Evolutionary conservation across 2,113 vertebrate species (phyloP).

Genomic region (Riparia riparia): DNA sequence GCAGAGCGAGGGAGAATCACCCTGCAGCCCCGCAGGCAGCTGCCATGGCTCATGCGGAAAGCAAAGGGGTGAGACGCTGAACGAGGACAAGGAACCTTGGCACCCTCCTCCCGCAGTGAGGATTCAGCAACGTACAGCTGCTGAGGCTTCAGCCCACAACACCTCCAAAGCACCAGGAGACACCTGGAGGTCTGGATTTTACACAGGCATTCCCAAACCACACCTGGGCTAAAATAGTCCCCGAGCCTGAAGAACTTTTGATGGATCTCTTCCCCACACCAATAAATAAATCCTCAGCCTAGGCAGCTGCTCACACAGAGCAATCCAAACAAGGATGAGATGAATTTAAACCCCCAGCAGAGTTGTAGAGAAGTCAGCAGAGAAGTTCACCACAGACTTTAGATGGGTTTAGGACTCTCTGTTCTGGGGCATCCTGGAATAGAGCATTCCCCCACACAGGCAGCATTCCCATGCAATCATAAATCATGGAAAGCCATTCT

Average conservation of each 20-base stretch:
- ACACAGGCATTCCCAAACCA: neutral
- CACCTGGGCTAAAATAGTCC: neutral
- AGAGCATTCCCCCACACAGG: neutral
- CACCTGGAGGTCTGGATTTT: neutral
- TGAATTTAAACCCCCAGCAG: neutral
- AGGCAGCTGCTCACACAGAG: neutral
- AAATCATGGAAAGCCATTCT: neutral
- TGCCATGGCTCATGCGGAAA: rapidly evolving
- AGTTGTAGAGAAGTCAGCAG: neutral
- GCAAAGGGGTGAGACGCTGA: neutral
- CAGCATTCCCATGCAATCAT: neutral
- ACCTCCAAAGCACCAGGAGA: neutral
- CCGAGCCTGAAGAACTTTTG: neutral
- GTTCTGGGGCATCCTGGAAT: neutral
- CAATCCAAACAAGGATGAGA: neutral
- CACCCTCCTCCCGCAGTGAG: rapidly evolving
- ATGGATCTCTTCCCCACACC: neutral
- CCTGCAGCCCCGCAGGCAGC: neutral
- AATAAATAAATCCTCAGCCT: neutral
- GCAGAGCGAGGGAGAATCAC: neutral
- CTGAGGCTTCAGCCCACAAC: neutral
- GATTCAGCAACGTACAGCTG: neutral
- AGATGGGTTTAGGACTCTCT: neutral
- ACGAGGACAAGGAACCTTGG: too few relatives aligned
- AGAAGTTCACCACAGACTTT: neutral